Evolutionary conservation across 2,888 invertebrate species (phyloP).

Genomic region (Yponomeuta plumbellus): DNA sequence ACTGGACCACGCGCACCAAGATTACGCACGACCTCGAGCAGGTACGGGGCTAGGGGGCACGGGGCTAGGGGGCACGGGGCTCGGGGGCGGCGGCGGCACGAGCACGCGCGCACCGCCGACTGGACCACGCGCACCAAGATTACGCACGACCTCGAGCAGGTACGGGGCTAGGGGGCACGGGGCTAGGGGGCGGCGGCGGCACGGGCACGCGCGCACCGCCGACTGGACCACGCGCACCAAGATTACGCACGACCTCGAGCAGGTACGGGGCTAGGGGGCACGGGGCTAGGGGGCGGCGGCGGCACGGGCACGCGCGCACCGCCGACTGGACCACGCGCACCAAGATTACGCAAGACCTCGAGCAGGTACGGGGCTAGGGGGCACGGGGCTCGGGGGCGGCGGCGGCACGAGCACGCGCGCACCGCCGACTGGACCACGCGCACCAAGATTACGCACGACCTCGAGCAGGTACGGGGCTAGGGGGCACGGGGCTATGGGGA

Average conservation of each 20-base stretch:
- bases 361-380: constrained; percentile 71
- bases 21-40: background rate
- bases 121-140: background rate
- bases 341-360: constrained; percentile 91
- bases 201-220: background rate
- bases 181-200: constrained; percentile 87
- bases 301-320: constrained; percentile 85
- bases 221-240: constrained; percentile 62
- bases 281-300: constrained; percentile 88
- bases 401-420: constrained; percentile 87
- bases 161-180: constrained; percentile 81
- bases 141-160: constrained; percentile 43
- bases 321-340: constrained; percentile 88
- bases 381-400: background rate
- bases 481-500: too few relatives aligned
- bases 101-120: too few relatives aligned
- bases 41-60: background rate
- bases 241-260: constrained; percentile 95
- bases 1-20: background rate
- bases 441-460: constrained; percentile 50
- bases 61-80: too few relatives aligned
- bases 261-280: background rate
- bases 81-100: too few relatives aligned
- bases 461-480: background rate
- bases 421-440: constrained; percentile 89